Conservation (phyloP, 2,888 invertebrate species). For the Mimas tiliae region DNA sequence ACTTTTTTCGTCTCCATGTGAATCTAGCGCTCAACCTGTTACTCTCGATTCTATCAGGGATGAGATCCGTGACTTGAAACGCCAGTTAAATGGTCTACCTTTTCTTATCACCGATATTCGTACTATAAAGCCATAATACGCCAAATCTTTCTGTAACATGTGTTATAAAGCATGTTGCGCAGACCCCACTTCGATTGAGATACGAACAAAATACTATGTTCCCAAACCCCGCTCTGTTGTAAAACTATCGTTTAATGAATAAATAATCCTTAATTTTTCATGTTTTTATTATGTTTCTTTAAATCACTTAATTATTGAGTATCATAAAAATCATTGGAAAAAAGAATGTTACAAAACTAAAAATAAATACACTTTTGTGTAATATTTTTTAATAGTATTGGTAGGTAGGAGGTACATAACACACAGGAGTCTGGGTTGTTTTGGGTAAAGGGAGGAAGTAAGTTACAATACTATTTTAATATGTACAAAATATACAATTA, state of each 20-base stretch:
- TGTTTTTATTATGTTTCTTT: constrained; percentile 27
- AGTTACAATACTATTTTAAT: constrained; percentile 85
- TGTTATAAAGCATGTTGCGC: too few species aligned
- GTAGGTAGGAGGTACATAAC: constrained; percentile 86
- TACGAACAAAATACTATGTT: neutral
- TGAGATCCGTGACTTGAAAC: too few species aligned
- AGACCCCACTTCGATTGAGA: too few species aligned
- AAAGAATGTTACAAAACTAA: constrained; percentile 37
- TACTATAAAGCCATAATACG: too few species aligned
- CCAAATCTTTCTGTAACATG: too few species aligned
- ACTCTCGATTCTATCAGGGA: too few species aligned
- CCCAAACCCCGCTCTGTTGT: neutral
- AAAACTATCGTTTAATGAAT: constrained; percentile 25
- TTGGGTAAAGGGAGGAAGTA: constrained; percentile 84
- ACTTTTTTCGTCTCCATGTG: too few species aligned
- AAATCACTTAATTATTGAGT: constrained; percentile 30
- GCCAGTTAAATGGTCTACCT: too few species aligned
- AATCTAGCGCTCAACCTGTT: too few species aligned
- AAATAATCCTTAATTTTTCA: constrained; percentile 28
- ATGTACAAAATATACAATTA: constrained; percentile 86
- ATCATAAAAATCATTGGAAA: constrained; percentile 30
- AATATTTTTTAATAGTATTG: constrained; percentile 86
- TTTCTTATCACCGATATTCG: too few species aligned
- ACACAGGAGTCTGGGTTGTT: constrained; percentile 83
- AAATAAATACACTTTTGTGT: constrained; percentile 67